Conservation (phyloP, 2,888 invertebrate species). For the Epinotia nisella region DNA sequence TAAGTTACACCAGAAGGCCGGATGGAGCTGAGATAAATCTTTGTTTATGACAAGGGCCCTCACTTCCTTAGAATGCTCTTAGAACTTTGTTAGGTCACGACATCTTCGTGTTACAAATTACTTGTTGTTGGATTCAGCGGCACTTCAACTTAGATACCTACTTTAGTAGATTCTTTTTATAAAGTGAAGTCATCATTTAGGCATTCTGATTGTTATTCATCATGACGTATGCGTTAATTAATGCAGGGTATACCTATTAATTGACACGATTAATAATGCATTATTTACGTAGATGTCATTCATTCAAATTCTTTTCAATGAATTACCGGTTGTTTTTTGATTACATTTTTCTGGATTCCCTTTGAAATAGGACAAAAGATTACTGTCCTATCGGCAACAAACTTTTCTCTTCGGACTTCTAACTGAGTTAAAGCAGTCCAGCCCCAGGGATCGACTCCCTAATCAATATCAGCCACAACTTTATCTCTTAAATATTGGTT, state of each 20-base stretch:
- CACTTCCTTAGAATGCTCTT: slow-evolving; percentile 45
- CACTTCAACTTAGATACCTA: slow-evolving; percentile 6
- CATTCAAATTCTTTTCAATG: slow-evolving; percentile 3
- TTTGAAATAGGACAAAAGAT: slow-evolving; percentile 59
- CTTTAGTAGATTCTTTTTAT: not conserved
- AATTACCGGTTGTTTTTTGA: not conserved
- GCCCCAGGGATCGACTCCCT: slow-evolving; percentile 63
- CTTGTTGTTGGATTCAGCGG: not conserved
- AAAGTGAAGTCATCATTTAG: slow-evolving; percentile 8
- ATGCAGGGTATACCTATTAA: slow-evolving; percentile 5
- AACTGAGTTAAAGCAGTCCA: slow-evolving; percentile 77
- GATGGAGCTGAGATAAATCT: slow-evolving; percentile 51
- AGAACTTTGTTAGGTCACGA: slow-evolving; percentile 45
- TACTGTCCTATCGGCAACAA: slow-evolving; percentile 60
- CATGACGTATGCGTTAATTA: slow-evolving; percentile 2
- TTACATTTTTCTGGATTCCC: slow-evolving; percentile 49
- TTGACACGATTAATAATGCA: not conserved
- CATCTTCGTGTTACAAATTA: slow-evolving; percentile 19
- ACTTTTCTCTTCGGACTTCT: slow-evolving; percentile 80
- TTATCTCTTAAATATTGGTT: slow-evolving; percentile 46
- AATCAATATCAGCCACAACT: slow-evolving; percentile 69
- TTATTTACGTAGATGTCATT: slow-evolving; percentile 14
- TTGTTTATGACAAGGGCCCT: slow-evolving; percentile 50
- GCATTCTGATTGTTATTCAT: slow-evolving; percentile 16
- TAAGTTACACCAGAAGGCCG: slow-evolving; percentile 44